Evolutionary conservation across 2,888 invertebrate species (phyloP).

Genomic region (Palloptera scutellata): DNA sequence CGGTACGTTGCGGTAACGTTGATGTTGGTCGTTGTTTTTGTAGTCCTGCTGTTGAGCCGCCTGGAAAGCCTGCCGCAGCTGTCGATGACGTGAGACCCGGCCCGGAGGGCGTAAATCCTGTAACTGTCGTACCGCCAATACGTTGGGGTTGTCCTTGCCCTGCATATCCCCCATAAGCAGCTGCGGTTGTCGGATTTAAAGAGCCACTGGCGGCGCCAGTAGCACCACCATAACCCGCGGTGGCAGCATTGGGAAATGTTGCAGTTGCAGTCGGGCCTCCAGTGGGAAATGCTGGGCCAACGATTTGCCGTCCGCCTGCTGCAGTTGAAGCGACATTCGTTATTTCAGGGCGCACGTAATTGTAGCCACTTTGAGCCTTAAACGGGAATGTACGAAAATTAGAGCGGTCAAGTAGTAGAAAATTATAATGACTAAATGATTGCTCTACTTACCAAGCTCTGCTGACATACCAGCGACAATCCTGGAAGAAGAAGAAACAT

Average conservation of each 20-base stretch:
- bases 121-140: conserved; percentile 41
- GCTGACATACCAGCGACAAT: conserved; percentile 22
- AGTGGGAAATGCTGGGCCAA: conserved; percentile 43
- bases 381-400: too few relatives aligned
- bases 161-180: conserved; percentile 41
- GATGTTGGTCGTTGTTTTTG: conserved; percentile 41
- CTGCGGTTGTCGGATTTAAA: conserved; percentile 32
- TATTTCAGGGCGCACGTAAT: conserved; percentile 75
- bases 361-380: conserved; percentile 79
- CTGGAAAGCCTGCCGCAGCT: conserved; percentile 49
- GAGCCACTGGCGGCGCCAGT: conserved; percentile 40
- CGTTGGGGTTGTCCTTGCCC: conserved; percentile 45
- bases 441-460: conserved; percentile 20
- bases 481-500: conserved; percentile 29
- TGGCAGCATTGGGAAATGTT: conserved; percentile 39
- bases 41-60: conserved; percentile 28
- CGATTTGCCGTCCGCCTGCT: conserved; percentile 41
- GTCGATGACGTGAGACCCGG: conserved; percentile 37
- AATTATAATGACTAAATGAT: too few relatives aligned
- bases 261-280: conserved; percentile 48
- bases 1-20: conserved; percentile 39
- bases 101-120: conserved; percentile 19
- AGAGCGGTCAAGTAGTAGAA: too few relatives aligned
- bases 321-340: conserved; percentile 54
- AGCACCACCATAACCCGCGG: conserved; percentile 26